Base-by-base conservation (phyloP, 2,797 vertebrate genomes). In the Neosilurus mollespiculum region DNA sequence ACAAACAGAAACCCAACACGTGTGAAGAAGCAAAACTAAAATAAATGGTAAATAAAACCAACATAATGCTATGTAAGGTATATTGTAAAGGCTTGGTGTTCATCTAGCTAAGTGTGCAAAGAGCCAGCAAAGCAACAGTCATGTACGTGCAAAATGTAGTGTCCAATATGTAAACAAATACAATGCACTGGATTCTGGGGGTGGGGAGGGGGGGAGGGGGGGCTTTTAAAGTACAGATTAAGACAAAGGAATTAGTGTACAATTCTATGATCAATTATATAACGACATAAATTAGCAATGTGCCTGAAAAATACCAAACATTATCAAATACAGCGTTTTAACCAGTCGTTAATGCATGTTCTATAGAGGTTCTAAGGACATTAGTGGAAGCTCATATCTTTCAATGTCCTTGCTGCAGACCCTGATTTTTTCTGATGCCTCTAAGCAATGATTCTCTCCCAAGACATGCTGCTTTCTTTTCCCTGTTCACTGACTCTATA, bases 391-490 rank as follows among this genome's bases (percentile, higher is more conserved):
- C 43, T 24, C 18, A 82, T 54, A 67, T 76, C 66, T 51, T 80
- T 30, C 51, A 20, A 61, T 70, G 61, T 61, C 78, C 54, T 70
- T 83, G 56, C 81, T 16, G 66, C 64, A 53, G 59, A 26, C 81
- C 78, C 69, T 84, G 54, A 86, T 78, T 75, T 79, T 86, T 70
- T 26, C 61, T 53, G 53, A 82, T 83, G 81, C 58, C 81, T 80
- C 76, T 83, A 78, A 76, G 26, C 75, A 66, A 43, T 37, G 83
- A 87, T 84, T 79, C 59, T 37, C 66, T 72, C 4, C 43, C 14
- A 18, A 66, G 76, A 61, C n/a, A 56, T 3, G 15, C 80, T 82
- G 73, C 59, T 73, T 78, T 82, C 65, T 78, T 61, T 56, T 67
- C 62, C 65, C 26, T 53, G 64, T 80, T 69, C 43, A 26, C 78